Percentiles rank a stretch among this genome's conserved stretches.
phyloP scores from a whole-genome alignment of 2,797 vertebrate species.

The Coendou prehensilis region DNA sequence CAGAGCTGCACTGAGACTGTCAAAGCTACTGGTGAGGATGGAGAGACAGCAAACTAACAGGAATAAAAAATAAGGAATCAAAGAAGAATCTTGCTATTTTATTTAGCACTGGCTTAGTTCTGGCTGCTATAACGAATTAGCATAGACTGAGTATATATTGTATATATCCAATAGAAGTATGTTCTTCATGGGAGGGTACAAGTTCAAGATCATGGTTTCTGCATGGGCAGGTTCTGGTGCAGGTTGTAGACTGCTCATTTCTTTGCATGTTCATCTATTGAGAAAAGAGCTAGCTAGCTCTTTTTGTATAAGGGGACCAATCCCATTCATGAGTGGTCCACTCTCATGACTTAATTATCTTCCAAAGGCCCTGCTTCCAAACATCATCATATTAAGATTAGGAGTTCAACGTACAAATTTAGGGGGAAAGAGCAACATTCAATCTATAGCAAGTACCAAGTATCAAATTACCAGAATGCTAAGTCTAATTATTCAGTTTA shows the following conservation, averaged over 20 bases:
- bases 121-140: not conserved
- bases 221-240: not conserved
- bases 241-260: not conserved
- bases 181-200: not conserved
- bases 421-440: not conserved
- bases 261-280: not conserved
- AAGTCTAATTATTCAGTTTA: not conserved
- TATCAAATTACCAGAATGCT: not conserved
- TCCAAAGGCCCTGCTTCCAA: not conserved
- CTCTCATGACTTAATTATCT: not conserved
- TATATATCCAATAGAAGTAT: not conserved
- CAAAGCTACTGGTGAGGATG: not conserved
- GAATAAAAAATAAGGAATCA: not conserved
- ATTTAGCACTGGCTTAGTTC: not conserved
- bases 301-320: not conserved
- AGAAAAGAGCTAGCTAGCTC: not conserved
- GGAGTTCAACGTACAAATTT: not conserved
- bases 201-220: not conserved
- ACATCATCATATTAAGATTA: not conserved
- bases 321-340: not conserved
- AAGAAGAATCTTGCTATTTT: not conserved
- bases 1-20: not conserved
- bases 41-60: conserved; percentile 2
- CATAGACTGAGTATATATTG: no score
- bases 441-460: not conserved